phyloP scores from a whole-genome alignment of 2,797 vertebrate genomes.

The Epinephelus awoara region DNA sequence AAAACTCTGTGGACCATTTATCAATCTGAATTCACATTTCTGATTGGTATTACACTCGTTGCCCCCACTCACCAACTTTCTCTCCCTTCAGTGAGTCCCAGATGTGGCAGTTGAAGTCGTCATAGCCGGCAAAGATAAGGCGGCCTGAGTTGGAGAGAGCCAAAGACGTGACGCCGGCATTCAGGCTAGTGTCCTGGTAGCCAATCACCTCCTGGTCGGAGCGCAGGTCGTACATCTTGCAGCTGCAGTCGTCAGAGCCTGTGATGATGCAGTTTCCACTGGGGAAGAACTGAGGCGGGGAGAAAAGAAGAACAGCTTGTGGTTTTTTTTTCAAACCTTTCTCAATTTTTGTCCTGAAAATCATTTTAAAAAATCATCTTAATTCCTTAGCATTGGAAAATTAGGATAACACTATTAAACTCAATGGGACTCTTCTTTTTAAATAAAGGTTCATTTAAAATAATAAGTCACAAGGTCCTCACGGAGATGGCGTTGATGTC shows the following conservation, averaged over 20 bases:
- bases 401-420: no score
- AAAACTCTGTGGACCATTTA: no score
- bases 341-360: no score
- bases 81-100: slow-evolving; percentile 92
- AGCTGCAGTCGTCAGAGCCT: slow-evolving; percentile 93
- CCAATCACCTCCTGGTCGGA: slow-evolving; percentile 84
- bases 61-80: slow-evolving; percentile 81
- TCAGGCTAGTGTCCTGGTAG: slow-evolving; percentile 79
- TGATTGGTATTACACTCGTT: neutral
- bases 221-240: slow-evolving; percentile 93
- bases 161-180: slow-evolving; percentile 84
- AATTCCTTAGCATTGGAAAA: no score
- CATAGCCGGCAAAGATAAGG: slow-evolving; percentile 94
- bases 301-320: neutral
- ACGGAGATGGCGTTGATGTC: slow-evolving; percentile 97
- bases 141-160: slow-evolving; percentile 87
- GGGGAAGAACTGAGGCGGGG: slow-evolving; percentile 88
- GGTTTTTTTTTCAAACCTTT: no score
- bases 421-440: no score
- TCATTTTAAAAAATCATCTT: no score
- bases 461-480: slow-evolving; percentile 53
- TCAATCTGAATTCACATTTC: neutral
- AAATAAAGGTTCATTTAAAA: no score
- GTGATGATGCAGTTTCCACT: slow-evolving; percentile 91
- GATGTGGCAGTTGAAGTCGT: slow-evolving; percentile 99